Evolutionary conservation across 1,140 invertebrate species (phyloP), one percentile per base, ranked within the genome.

Genomic region (Triops cancriformis): DNA sequence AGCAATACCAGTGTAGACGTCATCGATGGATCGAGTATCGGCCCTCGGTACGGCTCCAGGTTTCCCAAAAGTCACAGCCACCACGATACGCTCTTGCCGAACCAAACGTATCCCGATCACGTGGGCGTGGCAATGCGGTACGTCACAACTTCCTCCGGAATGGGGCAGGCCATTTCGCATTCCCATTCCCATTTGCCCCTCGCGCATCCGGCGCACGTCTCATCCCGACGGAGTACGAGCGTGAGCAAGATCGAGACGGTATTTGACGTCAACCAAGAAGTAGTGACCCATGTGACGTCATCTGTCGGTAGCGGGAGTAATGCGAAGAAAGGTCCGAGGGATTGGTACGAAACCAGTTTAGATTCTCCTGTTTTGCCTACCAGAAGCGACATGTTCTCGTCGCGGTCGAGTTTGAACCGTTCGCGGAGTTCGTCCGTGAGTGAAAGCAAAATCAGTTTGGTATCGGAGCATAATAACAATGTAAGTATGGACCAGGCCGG

Each of bases 341-440:
- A 91, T 75, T 92, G 91, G 91, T 90, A 90, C 82, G 91, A 92
- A 83, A 91, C 90, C 0, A 90, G 89, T 9, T 82, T 92, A 72
- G 91, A 92, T 84, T 88, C 88, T 0, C 87, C 86, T 31, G 73
- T 82, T 2, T 76, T 81, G n/a, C n/a, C 51, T 45, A 23, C 64
- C 14, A 78, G 74, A 78, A 74, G 41, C 6, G 72, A 73, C 26
- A 26, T 28, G 26, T 43, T 78, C 18, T 42, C 72, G 9, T 26
- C 77, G 1, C 42, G 23, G 12, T 75, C 75, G 75, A 76, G 42
- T 11, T 18, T 45, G 11, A 75, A 41, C 37, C 51, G 51, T n/a
- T 64, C 51, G 6, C 14, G 51, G 6, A 43, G 37, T 26, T 76
- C 75, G 18, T 43, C 77, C 12, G 26, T 73, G 72, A 78, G 64